Evolutionary conservation across 1,140 invertebrate genomes (phyloP), one percentile per base, ranked within the genome.

Genomic region (Augochlora pura): DNA sequence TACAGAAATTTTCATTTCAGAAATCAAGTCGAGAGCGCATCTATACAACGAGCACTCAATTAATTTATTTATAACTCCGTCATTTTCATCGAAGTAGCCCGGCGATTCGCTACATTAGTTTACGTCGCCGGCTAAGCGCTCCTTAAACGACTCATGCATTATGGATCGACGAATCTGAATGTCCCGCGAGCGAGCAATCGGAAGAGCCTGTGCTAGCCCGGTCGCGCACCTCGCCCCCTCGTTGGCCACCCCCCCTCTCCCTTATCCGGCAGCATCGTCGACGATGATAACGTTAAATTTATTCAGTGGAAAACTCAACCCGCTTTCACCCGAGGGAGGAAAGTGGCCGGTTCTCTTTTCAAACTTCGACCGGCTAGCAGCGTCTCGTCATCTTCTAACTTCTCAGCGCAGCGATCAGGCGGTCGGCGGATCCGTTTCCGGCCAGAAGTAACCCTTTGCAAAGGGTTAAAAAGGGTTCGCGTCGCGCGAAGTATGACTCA

Each of bases 151-250:
- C 80, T 86, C 83, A 88, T 88, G 85, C 81, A 88, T 88, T 87
- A 88, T 88, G 87, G 85, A 88, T 88, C 77, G 73, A 83, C 85
- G 77, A 88, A 88, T 88, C 85, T 85, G 85, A 88, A 88, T 85
- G n/a, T 87, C 52, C 25, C 68, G 76, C 52, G 72, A 79, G 49
- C 63, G 80, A 72, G 62, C 64, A 83, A 82, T 86, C 74, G 70
- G 60, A 75, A 32, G 59, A 59, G 76, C 64, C 76, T 65, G 54
- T 59, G 42, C 12, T 10, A 10, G 39, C 25, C 59, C 60, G 49
- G 2, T 0, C 49, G 49, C 14, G 16, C 42, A 0, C 49, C 49
- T 14, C 46, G 1, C 12, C 12, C 3, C 46, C 46, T 16, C 46
- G 42, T 16, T 16, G 46, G 14, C 49, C 49, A 16, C 16, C 49